Conservation (phyloP, 1,140 invertebrate genomes). For the Lepidurus couesii region DNA sequence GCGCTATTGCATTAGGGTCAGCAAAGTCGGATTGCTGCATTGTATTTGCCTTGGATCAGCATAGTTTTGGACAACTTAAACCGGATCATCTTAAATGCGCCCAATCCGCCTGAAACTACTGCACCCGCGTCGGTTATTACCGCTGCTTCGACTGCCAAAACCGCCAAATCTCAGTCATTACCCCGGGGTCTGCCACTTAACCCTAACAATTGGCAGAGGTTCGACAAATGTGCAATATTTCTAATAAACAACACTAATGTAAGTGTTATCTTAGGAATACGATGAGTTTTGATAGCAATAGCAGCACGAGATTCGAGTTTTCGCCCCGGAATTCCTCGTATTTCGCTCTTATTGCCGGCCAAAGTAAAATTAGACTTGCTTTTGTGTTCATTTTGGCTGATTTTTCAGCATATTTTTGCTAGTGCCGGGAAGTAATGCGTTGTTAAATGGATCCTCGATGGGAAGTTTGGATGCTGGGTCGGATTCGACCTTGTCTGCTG, state of each 20-base stretch:
- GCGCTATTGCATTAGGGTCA: slow-evolving; percentile 53
- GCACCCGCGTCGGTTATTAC: slow-evolving; percentile 29
- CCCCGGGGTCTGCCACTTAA: not conserved
- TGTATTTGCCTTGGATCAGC: slow-evolving; percentile 84
- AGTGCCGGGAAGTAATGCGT: not conserved
- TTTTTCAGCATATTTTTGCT: slow-evolving; percentile 24
- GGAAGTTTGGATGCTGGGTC: slow-evolving; percentile 24
- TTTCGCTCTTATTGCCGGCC: slow-evolving; percentile 69
- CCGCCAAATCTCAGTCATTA: slow-evolving; percentile 30
- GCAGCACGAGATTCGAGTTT: slow-evolving; percentile 31
- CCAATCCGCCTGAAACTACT: slow-evolving; percentile 32
- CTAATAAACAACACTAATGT: too few relatives aligned
- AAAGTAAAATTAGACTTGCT: slow-evolving; percentile 48
- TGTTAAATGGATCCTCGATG: slow-evolving; percentile 35
- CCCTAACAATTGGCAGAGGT: slow-evolving; percentile 13
- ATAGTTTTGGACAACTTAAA: slow-evolving; percentile 75
- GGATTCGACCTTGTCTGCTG: slow-evolving; percentile 49
- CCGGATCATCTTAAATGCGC: slow-evolving; percentile 47
- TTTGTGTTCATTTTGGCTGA: not conserved
- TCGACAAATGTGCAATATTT: not conserved
- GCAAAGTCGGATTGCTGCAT: slow-evolving; percentile 73
- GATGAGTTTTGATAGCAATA: slow-evolving; percentile 31
- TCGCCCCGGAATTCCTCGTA: slow-evolving; percentile 64
- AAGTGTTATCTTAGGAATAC: slow-evolving; percentile 29
- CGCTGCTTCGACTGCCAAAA: slow-evolving; percentile 30